Evolutionary conservation across 2,888 invertebrate genomes (phyloP).

Genomic region (Micoletzkya japonica): DNA sequence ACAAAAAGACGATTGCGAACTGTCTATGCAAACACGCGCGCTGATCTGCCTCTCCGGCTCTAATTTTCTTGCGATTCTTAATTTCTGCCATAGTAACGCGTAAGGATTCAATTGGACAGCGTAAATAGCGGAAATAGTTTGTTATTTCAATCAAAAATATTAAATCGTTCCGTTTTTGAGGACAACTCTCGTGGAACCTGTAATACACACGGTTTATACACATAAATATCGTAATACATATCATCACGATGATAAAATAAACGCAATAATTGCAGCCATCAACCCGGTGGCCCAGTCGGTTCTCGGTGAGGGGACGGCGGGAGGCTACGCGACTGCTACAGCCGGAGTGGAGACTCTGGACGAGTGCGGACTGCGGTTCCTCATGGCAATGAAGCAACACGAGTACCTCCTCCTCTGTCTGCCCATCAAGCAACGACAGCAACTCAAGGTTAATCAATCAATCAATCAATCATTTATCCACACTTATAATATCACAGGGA

Average conservation of each 20-base stretch:
- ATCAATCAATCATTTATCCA: no score
- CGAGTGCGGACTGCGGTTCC: slow-evolving; percentile 90
- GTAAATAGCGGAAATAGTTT: no score
- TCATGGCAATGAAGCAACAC: slow-evolving; percentile 96
- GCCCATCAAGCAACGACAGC: slow-evolving; percentile 82
- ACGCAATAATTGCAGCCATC: slow-evolving; percentile 34
- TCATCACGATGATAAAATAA: neutral
- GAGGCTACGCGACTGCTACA: slow-evolving; percentile 52
- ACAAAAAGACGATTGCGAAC: neutral
- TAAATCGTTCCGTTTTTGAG: no score
- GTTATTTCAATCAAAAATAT: no score
- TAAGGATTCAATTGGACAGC: no score
- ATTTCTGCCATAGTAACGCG: no score
- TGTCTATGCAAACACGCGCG: no score
- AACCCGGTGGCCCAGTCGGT: slow-evolving; percentile 49
- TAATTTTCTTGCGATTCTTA: neutral
- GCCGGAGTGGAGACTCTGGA: slow-evolving; percentile 72
- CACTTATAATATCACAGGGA: no score
- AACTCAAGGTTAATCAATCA: slow-evolving; percentile 42
- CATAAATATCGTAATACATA: neutral
- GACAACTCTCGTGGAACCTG: no score
- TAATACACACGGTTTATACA: neutral
- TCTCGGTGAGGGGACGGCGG: slow-evolving; percentile 50
- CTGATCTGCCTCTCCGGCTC: no score
- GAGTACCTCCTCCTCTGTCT: slow-evolving; percentile 90